Conservation (phyloP, 2,888 invertebrate genomes). For the Epinotia bilunana region DNA sequence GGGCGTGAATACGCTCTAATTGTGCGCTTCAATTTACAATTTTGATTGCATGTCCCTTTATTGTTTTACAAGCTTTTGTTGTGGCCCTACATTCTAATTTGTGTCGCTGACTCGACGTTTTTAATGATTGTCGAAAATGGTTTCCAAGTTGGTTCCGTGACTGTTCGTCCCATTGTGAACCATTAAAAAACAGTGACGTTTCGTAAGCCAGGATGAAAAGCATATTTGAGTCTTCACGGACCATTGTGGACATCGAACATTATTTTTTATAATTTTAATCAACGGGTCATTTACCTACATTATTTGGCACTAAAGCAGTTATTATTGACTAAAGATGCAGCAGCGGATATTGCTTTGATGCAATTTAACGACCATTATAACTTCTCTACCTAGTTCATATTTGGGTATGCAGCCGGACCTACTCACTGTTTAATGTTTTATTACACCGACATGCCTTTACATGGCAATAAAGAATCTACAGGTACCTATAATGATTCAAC, state of each 20-base stretch:
- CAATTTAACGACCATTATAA: conserved; percentile 49
- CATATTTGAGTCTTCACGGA: not conserved
- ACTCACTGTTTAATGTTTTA: conserved; percentile 2
- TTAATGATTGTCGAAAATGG: conserved; percentile 31
- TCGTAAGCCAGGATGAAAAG: conserved; percentile 12
- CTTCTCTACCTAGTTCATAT: conserved; percentile 65
- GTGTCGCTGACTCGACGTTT: conserved; percentile 43
- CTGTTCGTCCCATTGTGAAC: conserved; percentile 24
- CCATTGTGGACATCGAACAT: not conserved
- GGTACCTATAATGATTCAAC: not conserved
- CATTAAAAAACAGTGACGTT: conserved; percentile 32
- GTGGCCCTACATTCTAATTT: conserved; percentile 45
- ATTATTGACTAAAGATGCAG: conserved; percentile 3
- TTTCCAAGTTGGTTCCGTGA: conserved; percentile 33
- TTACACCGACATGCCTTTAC: conserved; percentile 14
- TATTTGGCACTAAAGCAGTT: conserved; percentile 21
- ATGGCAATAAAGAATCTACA: not conserved
- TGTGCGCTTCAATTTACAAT: conserved; percentile 72
- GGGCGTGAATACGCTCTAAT: conserved; percentile 74
- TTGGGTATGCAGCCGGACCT: conserved; percentile 61
- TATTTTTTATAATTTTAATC: conserved; percentile 7
- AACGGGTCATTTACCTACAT: conserved; percentile 11
- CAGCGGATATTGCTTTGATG: conserved; percentile 41
- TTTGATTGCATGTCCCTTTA: conserved; percentile 71
- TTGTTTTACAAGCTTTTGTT: conserved; percentile 74